phyloP scores from a whole-genome alignment of 2,888 invertebrate genomes.

The Dendrolimus pini region DNA sequence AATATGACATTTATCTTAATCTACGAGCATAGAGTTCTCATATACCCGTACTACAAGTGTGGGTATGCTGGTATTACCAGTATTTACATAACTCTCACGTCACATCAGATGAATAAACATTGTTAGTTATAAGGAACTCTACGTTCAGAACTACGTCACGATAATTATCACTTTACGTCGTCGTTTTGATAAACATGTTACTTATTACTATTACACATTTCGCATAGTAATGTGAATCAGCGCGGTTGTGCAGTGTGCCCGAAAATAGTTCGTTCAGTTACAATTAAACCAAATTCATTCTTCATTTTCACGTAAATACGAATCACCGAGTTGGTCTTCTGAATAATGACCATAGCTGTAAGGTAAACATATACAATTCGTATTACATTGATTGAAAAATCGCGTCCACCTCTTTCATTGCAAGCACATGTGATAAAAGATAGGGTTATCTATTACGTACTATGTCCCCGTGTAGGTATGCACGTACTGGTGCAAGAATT shows the following conservation, averaged over 20 bases:
- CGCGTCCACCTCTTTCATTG: background rate
- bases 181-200: background rate
- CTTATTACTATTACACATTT: background rate
- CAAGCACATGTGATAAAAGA: background rate
- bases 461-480: background rate
- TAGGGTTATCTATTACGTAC: background rate
- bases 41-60: too few relatives aligned
- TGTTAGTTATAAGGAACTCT: background rate
- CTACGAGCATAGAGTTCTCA: too few relatives aligned
- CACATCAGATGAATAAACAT: background rate
- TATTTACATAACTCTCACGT: too few relatives aligned
- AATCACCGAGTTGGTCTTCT: background rate
- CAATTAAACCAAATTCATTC: background rate
- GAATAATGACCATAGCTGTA: slow-evolving; percentile 8
- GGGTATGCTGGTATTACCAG: too few relatives aligned
- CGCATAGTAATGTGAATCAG: slow-evolving; percentile 6
- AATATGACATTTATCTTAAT: too few relatives aligned
- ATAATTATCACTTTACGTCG: background rate
- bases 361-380: slow-evolving; percentile 5
- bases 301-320: background rate
- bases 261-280: slow-evolving; percentile 1
- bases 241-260: slow-evolving; percentile 3
- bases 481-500: slow-evolving; percentile 2
- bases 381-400: background rate
- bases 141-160: background rate